These are phyloP conservation scores for Daboia siamensis DNA, from an alignment of 2,113 vertebrate species.

Conservation along the genomic window DNA sequence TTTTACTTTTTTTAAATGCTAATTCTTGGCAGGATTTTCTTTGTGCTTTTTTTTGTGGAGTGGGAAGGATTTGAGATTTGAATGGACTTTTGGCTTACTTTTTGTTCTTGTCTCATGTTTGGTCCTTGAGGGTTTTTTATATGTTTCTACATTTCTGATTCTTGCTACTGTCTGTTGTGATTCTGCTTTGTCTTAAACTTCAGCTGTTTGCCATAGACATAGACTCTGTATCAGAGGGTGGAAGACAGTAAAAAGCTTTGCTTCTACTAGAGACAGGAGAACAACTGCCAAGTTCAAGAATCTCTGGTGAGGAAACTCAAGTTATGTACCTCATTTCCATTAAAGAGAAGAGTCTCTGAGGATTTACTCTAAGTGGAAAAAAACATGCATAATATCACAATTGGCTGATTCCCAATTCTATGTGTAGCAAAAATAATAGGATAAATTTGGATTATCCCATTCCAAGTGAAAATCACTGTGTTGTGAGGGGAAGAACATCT, in stretches of 20 bases:
- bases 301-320: too few relatives aligned
- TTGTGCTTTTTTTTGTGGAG: background rate
- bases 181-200: background rate
- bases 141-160: background rate
- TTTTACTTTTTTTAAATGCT: background rate
- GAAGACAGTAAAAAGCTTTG: too few relatives aligned
- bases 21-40: background rate
- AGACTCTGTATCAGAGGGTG: too few relatives aligned
- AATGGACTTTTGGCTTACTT: background rate
- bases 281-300: too few relatives aligned
- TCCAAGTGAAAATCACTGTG: background rate
- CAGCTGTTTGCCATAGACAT: background rate
- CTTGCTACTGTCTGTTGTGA: background rate
- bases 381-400: background rate
- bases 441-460: too few relatives aligned
- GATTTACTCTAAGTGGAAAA: background rate
- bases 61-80: too few relatives aligned
- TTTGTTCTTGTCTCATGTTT: background rate
- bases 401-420: background rate
- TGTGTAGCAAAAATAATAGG: too few relatives aligned
- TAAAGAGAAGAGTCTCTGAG: background rate
- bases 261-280: too few relatives aligned
- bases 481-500: background rate
- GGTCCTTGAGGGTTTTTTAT: background rate
- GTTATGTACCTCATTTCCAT: too few relatives aligned